Percentiles rank a stretch among this genome's conserved stretches.
Conservation (phyloP, 2,113 vertebrate species). For the Rhodinocichla rosea region DNA sequence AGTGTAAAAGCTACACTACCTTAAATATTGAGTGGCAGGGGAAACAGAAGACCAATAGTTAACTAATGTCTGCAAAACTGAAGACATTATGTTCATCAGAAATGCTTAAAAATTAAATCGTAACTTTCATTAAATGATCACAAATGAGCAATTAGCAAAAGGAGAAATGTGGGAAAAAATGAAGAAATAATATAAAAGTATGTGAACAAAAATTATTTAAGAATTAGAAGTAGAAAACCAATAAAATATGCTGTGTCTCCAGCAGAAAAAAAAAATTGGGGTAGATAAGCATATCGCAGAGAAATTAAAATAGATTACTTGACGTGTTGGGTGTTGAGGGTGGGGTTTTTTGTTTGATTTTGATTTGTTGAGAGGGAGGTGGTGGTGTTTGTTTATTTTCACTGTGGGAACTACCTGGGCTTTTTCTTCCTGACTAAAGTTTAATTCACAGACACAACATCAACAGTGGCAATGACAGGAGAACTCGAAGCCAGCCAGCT, state of each 20-base stretch:
- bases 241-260: neutral
- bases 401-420: neutral
- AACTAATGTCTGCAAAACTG: neutral
- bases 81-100: neutral
- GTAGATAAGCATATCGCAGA: neutral
- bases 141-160: neutral
- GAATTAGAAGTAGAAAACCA: neutral
- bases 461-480: neutral
- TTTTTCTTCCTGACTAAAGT: neutral
- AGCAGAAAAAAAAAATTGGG: neutral
- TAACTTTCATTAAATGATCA: neutral
- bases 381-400: neutral
- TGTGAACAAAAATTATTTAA: neutral
- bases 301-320: neutral
- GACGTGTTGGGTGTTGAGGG: neutral
- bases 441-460: neutral
- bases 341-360: neutral
- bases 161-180: neutral
- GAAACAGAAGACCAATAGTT: neutral
- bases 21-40: neutral
- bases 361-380: neutral
- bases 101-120: neutral
- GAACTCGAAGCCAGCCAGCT: neutral
- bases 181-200: neutral
- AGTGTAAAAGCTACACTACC: neutral